Percentiles rank a stretch among this genome's conserved stretches.
Conservation (phyloP, 2,797 vertebrate species). For the Lerista edwardsae region DNA sequence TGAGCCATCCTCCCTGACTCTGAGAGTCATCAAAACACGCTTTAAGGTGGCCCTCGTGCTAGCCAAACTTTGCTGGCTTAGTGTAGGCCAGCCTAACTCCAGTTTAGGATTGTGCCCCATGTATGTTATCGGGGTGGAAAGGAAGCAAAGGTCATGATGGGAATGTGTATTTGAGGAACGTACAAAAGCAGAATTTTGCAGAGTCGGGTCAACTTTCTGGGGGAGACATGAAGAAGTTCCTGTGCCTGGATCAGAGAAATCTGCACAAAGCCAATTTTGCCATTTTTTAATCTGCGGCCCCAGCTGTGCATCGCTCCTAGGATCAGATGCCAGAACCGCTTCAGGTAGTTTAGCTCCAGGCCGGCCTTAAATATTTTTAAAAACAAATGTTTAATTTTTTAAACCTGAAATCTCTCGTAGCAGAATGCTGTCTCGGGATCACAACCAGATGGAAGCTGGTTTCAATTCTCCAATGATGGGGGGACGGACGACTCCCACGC, state of each 20-base stretch:
- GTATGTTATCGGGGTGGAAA: too few species aligned
- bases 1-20: too few species aligned
- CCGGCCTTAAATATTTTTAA: neutral
- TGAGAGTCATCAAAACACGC: too few species aligned
- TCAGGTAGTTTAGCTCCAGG: neutral
- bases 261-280: too few species aligned
- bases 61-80: too few species aligned
- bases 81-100: too few species aligned
- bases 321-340: neutral
- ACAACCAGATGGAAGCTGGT: conserved; percentile 25
- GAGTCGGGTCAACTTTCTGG: neutral
- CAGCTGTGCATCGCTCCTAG: neutral
- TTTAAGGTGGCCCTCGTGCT: too few species aligned
- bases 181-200: neutral
- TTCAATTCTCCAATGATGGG: neutral
- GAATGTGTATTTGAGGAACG: neutral
- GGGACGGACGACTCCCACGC: neutral
- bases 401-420: conserved; percentile 12
- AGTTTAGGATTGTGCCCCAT: too few species aligned
- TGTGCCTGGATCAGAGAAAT: neutral
- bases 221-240: neutral
- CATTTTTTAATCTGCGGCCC: neutral
- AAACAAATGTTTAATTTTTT: conserved; percentile 20
- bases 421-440: neutral
- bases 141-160: neutral